Percentiles rank a stretch among this genome's conserved stretches.
phyloP scores from a whole-genome alignment of 2,797 vertebrate species.

The Peromyscus aztecus region DNA sequence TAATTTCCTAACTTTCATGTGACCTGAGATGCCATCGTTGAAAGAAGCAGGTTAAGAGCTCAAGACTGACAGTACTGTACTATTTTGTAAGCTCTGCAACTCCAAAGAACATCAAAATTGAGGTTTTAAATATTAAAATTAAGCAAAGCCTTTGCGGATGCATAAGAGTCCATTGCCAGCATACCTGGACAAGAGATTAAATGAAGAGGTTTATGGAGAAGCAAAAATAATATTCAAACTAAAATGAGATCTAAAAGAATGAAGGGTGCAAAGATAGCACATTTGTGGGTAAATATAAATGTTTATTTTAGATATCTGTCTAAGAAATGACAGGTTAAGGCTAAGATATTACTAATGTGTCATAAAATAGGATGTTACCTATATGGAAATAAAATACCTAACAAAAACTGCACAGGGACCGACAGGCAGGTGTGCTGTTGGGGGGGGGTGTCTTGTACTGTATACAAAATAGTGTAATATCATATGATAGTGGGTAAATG shows the following conservation, averaged over 20 bases:
- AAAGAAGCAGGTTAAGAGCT: neutral
- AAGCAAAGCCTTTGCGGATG: neutral
- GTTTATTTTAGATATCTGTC: neutral
- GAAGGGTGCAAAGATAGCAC: neutral
- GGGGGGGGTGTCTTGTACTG: neutral
- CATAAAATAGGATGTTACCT: neutral
- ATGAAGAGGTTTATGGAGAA: neutral
- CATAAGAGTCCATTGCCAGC: neutral
- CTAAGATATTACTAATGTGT: neutral
- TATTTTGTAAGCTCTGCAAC: neutral
- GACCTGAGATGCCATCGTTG: neutral
- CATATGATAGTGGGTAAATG: neutral
- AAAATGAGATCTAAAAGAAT: neutral
- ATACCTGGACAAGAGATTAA: neutral
- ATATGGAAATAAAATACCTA: neutral
- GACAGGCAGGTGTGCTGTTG: neutral
- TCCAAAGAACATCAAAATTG: slow-evolving; percentile 14
- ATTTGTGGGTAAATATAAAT: neutral
- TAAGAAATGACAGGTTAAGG: neutral
- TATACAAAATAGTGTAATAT: neutral
- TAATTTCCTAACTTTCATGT: neutral
- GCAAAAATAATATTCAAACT: neutral
- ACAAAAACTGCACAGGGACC: neutral
- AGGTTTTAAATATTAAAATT: neutral
- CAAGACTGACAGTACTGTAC: neutral